Evolutionary conservation across 2,113 vertebrate species (phyloP), one percentile per base, ranked within the genome.

Genomic region (Lophura nycthemera): DNA sequence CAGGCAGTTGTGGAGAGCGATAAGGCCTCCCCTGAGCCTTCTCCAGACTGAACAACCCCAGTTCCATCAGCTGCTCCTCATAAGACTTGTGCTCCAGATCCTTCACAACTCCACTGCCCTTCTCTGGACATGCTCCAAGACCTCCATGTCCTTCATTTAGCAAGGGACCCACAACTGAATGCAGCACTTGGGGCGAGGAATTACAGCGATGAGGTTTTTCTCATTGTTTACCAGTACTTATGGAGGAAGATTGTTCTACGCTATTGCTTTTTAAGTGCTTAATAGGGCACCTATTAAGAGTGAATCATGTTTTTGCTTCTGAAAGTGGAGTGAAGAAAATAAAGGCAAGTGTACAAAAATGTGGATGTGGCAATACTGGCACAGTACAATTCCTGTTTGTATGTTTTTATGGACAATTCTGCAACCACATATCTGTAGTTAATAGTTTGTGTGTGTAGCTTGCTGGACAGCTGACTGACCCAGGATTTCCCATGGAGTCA

Each of bases 381-480:
- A 57, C 1, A 38, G 50, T 73, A 50, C 86, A 57, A 52, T 86
- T 96, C 54, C 85, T 81, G 83, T 86, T 64, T 81, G 71, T 83
- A 72, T 75, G 66, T 69, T n/a, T 56, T 84, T 86, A 86, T 83
- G 78, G 94, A 92, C 52, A 78, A 73, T 76, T 78, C 85, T 83
- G 79, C 52, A 79, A 32, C 86, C 65, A 81, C 18, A 22, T 38
- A 81, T 66, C 88, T 92, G 88, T 78, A 88, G 83, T 94, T 90
- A 93, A 95, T 90, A 92, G 65, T 30, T 64, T 80, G 76, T 74
- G 88, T 77, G 90, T 95, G 95, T 93, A 88, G 90, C 88, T 93
- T 57, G 76, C 69, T 29, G 25, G 69, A 25, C 57, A 78, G 80
- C 73, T 0, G 15, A 61, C 57, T 86, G 95, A 94, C 73, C 95